Conservation (phyloP, 2,888 invertebrate species). For the Drosophila prostipennis region DNA sequence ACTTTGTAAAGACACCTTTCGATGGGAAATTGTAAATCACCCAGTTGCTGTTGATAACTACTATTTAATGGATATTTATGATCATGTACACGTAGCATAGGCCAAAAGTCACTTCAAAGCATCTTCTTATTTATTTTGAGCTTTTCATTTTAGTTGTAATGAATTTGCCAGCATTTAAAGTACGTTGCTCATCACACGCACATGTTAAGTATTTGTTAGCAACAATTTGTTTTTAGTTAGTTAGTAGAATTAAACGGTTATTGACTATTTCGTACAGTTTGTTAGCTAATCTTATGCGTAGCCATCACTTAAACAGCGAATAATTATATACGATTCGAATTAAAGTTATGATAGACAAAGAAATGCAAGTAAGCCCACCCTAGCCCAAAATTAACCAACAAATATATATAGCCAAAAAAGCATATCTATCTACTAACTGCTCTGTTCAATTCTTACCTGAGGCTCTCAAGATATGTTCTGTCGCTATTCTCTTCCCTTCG, state of each 20-base stretch:
- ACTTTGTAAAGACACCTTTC: slow-evolving; percentile 94
- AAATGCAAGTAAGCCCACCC: slow-evolving; percentile 66
- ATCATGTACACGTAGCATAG: slow-evolving; percentile 38
- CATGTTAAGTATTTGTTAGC: slow-evolving; percentile 43
- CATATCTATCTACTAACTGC: slow-evolving; percentile 20
- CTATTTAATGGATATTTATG: slow-evolving; percentile 43
- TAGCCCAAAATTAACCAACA: slow-evolving; percentile 21
- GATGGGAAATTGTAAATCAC: slow-evolving; percentile 86
- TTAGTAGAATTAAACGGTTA: slow-evolving; percentile 38
- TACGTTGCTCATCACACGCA: slow-evolving; percentile 50
- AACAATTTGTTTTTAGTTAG: slow-evolving; percentile 55
- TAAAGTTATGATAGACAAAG: slow-evolving; percentile 37
- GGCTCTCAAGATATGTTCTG: slow-evolving; percentile 5
- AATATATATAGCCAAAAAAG: slow-evolving; percentile 23
- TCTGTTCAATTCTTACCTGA: slow-evolving; percentile 3
- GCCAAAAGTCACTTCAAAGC: slow-evolving; percentile 46
- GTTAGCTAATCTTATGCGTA: slow-evolving; percentile 46
- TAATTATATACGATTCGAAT: slow-evolving; percentile 53
- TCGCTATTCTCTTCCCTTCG: neutral
- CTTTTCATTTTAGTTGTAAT: slow-evolving; percentile 51
- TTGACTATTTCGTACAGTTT: slow-evolving; percentile 47
- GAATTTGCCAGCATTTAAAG: slow-evolving; percentile 65
- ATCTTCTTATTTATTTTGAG: slow-evolving; percentile 72
- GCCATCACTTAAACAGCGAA: slow-evolving; percentile 67
- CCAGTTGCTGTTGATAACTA: slow-evolving; percentile 51